Evolutionary conservation across 2,113 vertebrate genomes (phyloP).

Genomic region (Heliornis fulica): DNA sequence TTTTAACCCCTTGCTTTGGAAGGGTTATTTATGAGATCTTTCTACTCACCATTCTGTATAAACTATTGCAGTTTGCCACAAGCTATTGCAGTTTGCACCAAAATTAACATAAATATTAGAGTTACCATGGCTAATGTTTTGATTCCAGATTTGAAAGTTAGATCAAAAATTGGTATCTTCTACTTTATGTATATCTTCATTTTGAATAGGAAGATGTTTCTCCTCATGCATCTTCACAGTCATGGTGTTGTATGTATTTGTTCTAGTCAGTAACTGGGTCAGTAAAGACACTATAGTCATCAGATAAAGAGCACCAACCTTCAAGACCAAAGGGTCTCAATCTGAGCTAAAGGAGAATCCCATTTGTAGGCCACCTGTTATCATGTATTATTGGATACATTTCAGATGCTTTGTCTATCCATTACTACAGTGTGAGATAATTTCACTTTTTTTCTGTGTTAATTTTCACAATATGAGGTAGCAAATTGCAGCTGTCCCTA

Average conservation of each 20-base stretch:
- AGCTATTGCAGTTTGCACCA: neutral
- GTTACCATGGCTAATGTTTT: neutral
- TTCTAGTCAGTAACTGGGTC: neutral
- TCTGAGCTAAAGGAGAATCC: neutral
- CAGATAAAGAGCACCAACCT: neutral
- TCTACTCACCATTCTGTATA: neutral
- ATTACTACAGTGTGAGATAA: neutral
- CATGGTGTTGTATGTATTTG: neutral
- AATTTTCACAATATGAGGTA: neutral
- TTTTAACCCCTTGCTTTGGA: neutral
- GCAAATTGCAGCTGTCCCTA: neutral
- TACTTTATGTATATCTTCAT: neutral
- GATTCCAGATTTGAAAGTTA: neutral
- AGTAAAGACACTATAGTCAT: neutral
- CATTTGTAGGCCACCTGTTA: neutral
- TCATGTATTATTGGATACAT: fast-evolving
- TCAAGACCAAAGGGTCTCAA: neutral
- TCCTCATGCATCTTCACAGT: neutral
- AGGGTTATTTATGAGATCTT: neutral
- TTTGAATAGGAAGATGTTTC: neutral
- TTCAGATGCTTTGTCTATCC: neutral
- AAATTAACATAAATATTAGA: neutral
- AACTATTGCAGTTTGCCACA: neutral
- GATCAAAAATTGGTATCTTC: neutral
- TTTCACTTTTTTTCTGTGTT: fast-evolving